A percentile compares a stretch with the other conserved stretches of the same genome.
These are phyloP conservation scores for Drosophila pruinosa DNA, from an alignment of 1,140 invertebrate genomes.

Conservation along the genomic window DNA sequence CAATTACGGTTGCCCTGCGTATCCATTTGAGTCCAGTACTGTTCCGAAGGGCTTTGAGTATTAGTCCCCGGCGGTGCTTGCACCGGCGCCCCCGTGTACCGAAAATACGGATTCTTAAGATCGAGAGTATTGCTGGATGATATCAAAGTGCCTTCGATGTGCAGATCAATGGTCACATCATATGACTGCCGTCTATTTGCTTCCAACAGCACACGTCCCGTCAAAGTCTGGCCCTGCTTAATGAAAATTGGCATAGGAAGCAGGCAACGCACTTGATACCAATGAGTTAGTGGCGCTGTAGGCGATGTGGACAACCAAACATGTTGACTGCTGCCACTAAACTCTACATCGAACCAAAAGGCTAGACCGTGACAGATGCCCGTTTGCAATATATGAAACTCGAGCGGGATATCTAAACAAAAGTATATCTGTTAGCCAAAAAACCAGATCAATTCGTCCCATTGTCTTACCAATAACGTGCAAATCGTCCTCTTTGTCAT, in stretches of 20 bases:
- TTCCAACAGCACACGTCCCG: constrained; percentile 93
- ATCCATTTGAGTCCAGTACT: constrained; percentile 94
- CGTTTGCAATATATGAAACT: constrained; percentile 96
- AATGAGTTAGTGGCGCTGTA: constrained; percentile 99
- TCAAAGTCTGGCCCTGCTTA: constrained; percentile 96
- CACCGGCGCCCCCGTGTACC: constrained; percentile 94
- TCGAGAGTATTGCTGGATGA: constrained; percentile 96
- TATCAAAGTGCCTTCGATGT: constrained; percentile 93
- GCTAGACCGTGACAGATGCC: constrained; percentile 98
- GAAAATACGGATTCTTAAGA: constrained; percentile 99
- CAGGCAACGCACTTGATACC: constrained; percentile 99
- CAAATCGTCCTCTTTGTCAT: constrained; percentile 96
- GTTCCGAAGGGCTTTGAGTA: constrained; percentile 94
- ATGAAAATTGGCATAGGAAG: constrained; percentile 96
- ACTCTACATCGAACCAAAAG: constrained; percentile 99
- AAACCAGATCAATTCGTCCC: not conserved
- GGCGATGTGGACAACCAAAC: constrained; percentile 99
- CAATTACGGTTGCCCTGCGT: constrained; percentile 84
- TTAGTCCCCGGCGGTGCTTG: constrained; percentile 94
- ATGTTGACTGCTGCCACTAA: constrained; percentile 94
- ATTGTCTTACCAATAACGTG: constrained; percentile 91
- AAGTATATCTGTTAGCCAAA: not conserved
- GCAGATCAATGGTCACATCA: constrained; percentile 98
- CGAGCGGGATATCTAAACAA: constrained; percentile 92
- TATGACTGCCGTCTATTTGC: constrained; percentile 99